Conservation (phyloP, 2,797 vertebrate genomes). For the Catostomus latipinnis region DNA sequence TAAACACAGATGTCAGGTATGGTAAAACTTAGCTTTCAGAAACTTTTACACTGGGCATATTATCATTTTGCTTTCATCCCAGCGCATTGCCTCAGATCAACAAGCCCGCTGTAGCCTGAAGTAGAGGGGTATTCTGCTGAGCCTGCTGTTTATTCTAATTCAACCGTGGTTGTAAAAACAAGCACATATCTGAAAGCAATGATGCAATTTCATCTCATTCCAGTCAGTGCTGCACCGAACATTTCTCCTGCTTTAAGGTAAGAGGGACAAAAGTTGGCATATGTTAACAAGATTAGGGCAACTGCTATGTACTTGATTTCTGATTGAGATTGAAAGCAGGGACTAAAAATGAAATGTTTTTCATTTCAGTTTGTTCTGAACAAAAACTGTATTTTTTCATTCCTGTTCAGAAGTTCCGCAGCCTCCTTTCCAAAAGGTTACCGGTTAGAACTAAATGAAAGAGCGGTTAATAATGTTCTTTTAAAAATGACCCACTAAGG, state of each 20-base stretch:
- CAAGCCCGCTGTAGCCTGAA: conserved; percentile 39
- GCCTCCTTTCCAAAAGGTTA: too few relatives aligned
- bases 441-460: too few relatives aligned
- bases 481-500: too few relatives aligned
- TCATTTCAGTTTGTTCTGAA: too few relatives aligned
- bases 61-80: conserved; percentile 48
- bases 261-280: conserved; percentile 1
- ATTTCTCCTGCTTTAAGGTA: conserved; percentile 19
- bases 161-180: conserved; percentile 24
- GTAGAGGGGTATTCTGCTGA: conserved; percentile 38
- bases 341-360: too few relatives aligned
- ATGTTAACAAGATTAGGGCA: conserved; percentile 28
- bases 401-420: too few relatives aligned
- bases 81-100: conserved; percentile 30
- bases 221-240: background rate
- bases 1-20: background rate
- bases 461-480: too few relatives aligned
- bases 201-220: conserved; percentile 25
- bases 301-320: background rate
- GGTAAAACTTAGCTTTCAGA: background rate
- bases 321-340: background rate
- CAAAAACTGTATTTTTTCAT: too few relatives aligned
- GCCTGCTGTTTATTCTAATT: conserved; percentile 24
- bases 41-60: background rate
- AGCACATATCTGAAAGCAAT: conserved; percentile 39